Percentiles rank a stretch among this genome's conserved stretches.
These are phyloP conservation scores for Choristoneura rosaceana DNA, from an alignment of 2,888 invertebrate genomes.

Conservation along the genomic window DNA sequence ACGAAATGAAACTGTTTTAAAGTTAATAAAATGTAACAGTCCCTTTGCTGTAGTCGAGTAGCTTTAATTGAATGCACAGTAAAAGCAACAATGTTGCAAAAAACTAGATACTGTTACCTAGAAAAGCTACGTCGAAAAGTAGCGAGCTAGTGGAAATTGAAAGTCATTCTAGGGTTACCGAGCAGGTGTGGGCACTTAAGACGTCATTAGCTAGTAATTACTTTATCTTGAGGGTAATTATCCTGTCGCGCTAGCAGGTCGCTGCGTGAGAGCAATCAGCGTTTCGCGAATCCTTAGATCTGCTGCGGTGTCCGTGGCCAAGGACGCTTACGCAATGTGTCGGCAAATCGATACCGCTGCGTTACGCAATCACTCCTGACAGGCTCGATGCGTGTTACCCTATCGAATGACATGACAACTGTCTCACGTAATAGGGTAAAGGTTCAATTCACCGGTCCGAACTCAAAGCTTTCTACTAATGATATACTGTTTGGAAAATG, in stretches of 20 bases:
- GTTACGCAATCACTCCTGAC: slow-evolving; percentile 68
- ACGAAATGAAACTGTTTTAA: neutral
- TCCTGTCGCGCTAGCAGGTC: slow-evolving; percentile 21
- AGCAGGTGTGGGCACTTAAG: slow-evolving; percentile 18
- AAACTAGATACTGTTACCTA: neutral
- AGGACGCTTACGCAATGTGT: slow-evolving; percentile 68
- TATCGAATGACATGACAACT: slow-evolving; percentile 33
- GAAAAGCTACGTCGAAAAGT: neutral
- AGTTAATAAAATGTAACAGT: neutral
- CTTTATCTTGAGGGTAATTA: slow-evolving; percentile 32
- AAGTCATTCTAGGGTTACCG: neutral
- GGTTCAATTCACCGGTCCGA: slow-evolving; percentile 15
- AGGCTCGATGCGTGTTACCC: slow-evolving; percentile 47
- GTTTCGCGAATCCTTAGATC: slow-evolving; percentile 72
- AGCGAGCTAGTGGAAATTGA: slow-evolving; percentile 6
- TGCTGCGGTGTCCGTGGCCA: slow-evolving; percentile 59
- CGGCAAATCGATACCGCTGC: slow-evolving; percentile 63
- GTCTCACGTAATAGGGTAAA: slow-evolving; percentile 25
- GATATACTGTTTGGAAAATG: slow-evolving; percentile 8
- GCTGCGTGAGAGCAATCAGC: slow-evolving; percentile 49
- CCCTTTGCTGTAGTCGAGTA: neutral
- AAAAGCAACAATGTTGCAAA: neutral
- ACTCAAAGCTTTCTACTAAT: slow-evolving; percentile 15
- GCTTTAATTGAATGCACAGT: neutral
- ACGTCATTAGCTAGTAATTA: slow-evolving; percentile 31